Conservation (phyloP, 2,113 vertebrate species). For the Ptilorrhoa leucosticta region DNA sequence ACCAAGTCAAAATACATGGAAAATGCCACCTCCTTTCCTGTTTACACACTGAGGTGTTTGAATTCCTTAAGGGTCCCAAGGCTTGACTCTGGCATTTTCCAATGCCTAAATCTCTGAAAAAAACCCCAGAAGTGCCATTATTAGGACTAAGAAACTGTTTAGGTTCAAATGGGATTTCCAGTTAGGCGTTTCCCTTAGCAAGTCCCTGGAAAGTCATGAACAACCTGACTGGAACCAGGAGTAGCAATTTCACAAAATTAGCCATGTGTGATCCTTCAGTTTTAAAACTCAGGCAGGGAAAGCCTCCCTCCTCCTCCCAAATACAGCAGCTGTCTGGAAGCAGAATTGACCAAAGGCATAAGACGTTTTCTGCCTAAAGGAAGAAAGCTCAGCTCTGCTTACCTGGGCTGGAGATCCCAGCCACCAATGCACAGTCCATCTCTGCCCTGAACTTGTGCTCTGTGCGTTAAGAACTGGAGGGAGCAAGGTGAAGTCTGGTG, state of each 20-base stretch:
- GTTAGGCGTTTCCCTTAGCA: neutral
- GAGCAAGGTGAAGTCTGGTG: neutral
- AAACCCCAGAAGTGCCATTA: neutral
- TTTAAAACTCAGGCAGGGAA: neutral
- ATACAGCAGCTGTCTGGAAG: neutral
- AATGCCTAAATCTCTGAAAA: neutral
- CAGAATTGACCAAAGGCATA: neutral
- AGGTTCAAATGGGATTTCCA: neutral
- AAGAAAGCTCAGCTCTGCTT: neutral
- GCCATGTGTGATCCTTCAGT: neutral
- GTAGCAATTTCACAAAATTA: neutral
- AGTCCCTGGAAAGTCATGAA: neutral
- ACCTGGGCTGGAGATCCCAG: neutral
- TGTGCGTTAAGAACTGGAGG: neutral
- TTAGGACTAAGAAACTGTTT: neutral
- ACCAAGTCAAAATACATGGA: neutral
- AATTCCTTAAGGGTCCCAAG: neutral
- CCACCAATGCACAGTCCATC: neutral
- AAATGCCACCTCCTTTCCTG: neutral
- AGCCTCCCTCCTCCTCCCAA: neutral
- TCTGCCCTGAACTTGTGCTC: neutral
- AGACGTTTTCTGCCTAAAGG: neutral
- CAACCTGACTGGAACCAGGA: neutral
- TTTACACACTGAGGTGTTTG: neutral
- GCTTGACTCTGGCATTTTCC: neutral